Percentiles rank a stretch among this genome's conserved stretches.
Evolutionary conservation across 2,888 invertebrate species (phyloP).

Genomic region (Morpho achilles): DNA sequence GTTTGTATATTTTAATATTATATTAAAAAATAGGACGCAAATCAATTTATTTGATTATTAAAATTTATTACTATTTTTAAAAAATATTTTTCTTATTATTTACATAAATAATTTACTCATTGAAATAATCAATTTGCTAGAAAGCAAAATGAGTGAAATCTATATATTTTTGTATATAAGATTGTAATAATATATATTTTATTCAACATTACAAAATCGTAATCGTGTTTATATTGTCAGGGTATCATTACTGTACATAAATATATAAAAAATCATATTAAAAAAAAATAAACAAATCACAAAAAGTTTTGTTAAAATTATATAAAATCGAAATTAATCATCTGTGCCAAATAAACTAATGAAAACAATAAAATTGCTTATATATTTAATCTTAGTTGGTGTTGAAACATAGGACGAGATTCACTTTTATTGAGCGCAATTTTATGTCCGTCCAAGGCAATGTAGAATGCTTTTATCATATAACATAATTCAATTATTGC

Average conservation of each 20-base stretch:
- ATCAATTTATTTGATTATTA: too few species aligned
- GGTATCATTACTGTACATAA: slow-evolving; percentile 29
- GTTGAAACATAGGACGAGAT: slow-evolving; percentile 36
- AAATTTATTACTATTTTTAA: too few species aligned
- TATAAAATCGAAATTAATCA: slow-evolving; percentile 14
- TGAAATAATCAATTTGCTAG: slow-evolving; percentile 34
- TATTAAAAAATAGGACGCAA: too few species aligned
- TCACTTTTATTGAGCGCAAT: slow-evolving; percentile 32
- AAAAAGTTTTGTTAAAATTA: slow-evolving; percentile 13
- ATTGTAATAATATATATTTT: slow-evolving; percentile 19
- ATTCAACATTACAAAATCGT: slow-evolving; percentile 13
- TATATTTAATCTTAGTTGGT: slow-evolving; percentile 30
- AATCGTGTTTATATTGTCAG: slow-evolving; percentile 27
- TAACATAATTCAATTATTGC: not conserved
- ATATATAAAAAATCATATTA: slow-evolving; percentile 15
- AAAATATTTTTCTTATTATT: slow-evolving; percentile 1
- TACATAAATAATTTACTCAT: slow-evolving; percentile 1
- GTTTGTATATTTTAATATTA: too few species aligned
- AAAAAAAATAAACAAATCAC: slow-evolving; percentile 8
- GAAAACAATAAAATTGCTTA: slow-evolving; percentile 10
- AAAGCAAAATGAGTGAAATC: slow-evolving; percentile 11
- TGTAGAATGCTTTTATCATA: slow-evolving; percentile 5
- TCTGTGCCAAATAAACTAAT: slow-evolving; percentile 25
- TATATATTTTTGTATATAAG: slow-evolving; percentile 37
- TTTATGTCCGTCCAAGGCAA: slow-evolving; percentile 45